Base-by-base conservation (phyloP, 1,140 invertebrate species). In the Caenorhabditis tropicalis region DNA sequence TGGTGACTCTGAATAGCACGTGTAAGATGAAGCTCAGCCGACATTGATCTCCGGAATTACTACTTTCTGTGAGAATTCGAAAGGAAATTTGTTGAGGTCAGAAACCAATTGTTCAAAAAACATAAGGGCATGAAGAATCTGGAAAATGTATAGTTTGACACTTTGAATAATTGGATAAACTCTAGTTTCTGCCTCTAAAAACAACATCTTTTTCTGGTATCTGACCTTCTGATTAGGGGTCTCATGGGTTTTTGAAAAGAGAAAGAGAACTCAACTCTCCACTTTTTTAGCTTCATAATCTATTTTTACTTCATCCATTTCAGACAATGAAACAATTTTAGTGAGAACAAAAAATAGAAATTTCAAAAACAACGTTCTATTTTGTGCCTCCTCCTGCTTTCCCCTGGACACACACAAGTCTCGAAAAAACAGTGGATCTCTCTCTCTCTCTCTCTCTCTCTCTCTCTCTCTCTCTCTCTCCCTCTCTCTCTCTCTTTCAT, bases 21-120 rank as follows among this genome's bases (percentile, higher is more conserved):
- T 56, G 53, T 56, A 27, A 56, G 53, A 56, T 56, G 53, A 65
- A 33, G 58, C n/a, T 65, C 31, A 65, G 58, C 58, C 58, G 58
- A 12, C 31, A 36, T 65, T 65, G 58, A 65, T 65, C 58, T 65
- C 19, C 58, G 58, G 31, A 65, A 65, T 65, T n/a, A 19, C 15
- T 51, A 19, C 5, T 51, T 51, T 51, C 5, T 12, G n/a, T 27
- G 24, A 10, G 53, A 6, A 27, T 27, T 24, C 4, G 53, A 56
- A n/a, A 56, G n/a, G n/a, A 19, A 19, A 51, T 51, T 19, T 6
- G 29, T 24, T 6, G 53, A 56, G 53, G 53, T 24, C 24, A 27
- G 24, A 56, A 27, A 56, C 21, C 48, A 16, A 51, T n/a, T n/a
- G n/a, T n/a, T n/a, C n/a, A n/a, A n/a, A n/a, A n/a, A n/a, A n/a